A percentile compares a stretch with the other conserved stretches of the same genome.
These are phyloP conservation scores for Hydrozoanthus tunicans DNA, from an alignment of 64 coral and sea anemone species.

Conservation along the genomic window DNA sequence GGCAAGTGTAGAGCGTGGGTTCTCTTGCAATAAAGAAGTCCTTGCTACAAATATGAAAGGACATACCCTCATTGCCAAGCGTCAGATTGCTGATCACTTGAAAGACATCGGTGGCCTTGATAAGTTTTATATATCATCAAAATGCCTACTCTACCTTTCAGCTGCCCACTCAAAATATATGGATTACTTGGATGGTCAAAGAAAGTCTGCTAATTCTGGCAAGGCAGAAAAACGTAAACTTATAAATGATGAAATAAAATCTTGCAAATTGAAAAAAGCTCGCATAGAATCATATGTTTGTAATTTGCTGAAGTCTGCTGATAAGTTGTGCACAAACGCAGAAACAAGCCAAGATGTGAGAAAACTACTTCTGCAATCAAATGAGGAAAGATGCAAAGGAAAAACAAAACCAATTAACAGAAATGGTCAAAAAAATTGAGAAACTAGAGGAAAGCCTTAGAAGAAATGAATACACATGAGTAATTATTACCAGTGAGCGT, in stretches of 20 bases:
- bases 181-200: neutral
- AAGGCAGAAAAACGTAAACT: conserved; percentile 21
- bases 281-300: neutral
- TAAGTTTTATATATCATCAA: neutral
- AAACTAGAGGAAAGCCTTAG: too few relatives aligned
- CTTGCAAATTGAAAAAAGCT: conserved; percentile 17
- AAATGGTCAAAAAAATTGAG: too few relatives aligned
- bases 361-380: conserved; percentile 1
- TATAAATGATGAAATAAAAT: conserved; percentile 9
- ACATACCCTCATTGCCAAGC: neutral
- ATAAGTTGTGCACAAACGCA: neutral
- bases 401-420: neutral
- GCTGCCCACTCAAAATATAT: conserved; percentile 14
- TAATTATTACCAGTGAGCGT: too few relatives aligned
- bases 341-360: neutral
- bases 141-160: conserved; percentile 2
- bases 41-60: conserved; percentile 1
- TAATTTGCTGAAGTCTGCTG: neutral
- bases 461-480: too few relatives aligned
- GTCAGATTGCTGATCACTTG: conserved; percentile 17
- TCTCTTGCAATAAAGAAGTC: neutral
- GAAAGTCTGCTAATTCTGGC: conserved; percentile 4
- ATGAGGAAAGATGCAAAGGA: conserved; percentile 5
- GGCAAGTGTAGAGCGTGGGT: neutral
- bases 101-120: neutral